phyloP scores from a whole-genome alignment of 1,140 invertebrate species.

The Lucilia sericata region DNA sequence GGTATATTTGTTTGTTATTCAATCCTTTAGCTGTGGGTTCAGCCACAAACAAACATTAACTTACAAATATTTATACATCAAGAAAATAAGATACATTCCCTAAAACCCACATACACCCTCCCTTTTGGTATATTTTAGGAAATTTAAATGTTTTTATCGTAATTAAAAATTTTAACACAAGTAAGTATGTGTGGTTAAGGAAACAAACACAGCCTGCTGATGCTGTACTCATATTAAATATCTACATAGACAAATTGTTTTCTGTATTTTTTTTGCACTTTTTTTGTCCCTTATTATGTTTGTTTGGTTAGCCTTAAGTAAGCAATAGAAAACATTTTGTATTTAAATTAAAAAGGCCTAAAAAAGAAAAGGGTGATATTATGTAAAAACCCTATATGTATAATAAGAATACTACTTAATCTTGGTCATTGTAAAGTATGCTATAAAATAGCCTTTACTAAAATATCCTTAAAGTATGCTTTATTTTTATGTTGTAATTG shows the following conservation, averaged over 20 bases:
- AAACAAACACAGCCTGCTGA: not conserved
- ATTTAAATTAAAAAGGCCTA: not conserved
- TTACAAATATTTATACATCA: not conserved
- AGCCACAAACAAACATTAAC: not conserved
- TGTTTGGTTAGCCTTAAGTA: slow-evolving; percentile 1
- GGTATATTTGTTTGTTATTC: not conserved
- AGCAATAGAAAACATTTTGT: not conserved
- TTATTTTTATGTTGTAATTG: not conserved
- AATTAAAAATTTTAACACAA: not conserved
- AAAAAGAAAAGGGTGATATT: not conserved
- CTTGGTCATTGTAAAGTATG: not conserved
- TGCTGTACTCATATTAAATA: too few species aligned
- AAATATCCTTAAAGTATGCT: slow-evolving; percentile 11
- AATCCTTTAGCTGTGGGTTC: not conserved
- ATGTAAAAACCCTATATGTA: not conserved
- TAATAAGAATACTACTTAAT: not conserved
- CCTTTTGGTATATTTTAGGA: not conserved
- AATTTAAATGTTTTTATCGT: slow-evolving; percentile 7
- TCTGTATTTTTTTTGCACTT: not conserved
- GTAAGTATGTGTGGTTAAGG: not conserved
- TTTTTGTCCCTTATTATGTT: not conserved
- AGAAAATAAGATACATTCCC: not conserved
- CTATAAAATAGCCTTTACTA: not conserved
- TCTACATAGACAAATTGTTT: not conserved
- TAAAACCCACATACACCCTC: too few species aligned